Base-by-base conservation (phyloP, 2,113 vertebrate genomes). In the Agapornis roseicollis region DNA sequence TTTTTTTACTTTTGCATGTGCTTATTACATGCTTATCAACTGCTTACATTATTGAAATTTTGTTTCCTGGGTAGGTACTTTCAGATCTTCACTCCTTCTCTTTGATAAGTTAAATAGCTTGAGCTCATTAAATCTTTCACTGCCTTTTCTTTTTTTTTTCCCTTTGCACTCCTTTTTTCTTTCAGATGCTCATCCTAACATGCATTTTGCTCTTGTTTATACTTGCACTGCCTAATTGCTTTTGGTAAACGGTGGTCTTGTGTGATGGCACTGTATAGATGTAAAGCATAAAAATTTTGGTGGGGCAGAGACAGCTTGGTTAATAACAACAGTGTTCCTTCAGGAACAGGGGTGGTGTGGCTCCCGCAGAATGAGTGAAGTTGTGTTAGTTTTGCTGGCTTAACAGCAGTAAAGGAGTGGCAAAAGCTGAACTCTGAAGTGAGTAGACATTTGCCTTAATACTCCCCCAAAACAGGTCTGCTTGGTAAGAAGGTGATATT, bases 51-150 rank as follows among this genome's bases (percentile, higher is more conserved):
- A 96, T 88, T 94, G 84, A 89, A 94, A 94, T 96, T 93, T 94
- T 92, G 94, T 88, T 96, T 97, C 65, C 77, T 1, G 42, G 44
- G 69, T 93, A 90, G 60, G 25, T 84, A 60, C 42, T 89, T 96
- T 94, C 60, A 94, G 94, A 94, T 95, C 94, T 93, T 90, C 20
- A 28, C 42, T 96, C 55, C 50, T 93, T 82, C 80, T 84, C 96
- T 96, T 96, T 95, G 95, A 94, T 93, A 95, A 95, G 60, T 95
- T 97, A 94, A 94, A 86, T 96, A 95, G 88, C 83, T 91, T 89
- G 86, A 92, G 93, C 93, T 97, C 95, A 94, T 97, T 96, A 95
- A 96, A 81, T 93, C 80, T 94, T 94, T 81, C 58, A 39, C 39
- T 87, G 61, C 35, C 1, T 53, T 55, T 80, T 19, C 17, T 84